These are phyloP conservation scores for Tylochromis polylepis DNA, from an alignment of 2,113 vertebrate genomes.

Conservation along the genomic window DNA sequence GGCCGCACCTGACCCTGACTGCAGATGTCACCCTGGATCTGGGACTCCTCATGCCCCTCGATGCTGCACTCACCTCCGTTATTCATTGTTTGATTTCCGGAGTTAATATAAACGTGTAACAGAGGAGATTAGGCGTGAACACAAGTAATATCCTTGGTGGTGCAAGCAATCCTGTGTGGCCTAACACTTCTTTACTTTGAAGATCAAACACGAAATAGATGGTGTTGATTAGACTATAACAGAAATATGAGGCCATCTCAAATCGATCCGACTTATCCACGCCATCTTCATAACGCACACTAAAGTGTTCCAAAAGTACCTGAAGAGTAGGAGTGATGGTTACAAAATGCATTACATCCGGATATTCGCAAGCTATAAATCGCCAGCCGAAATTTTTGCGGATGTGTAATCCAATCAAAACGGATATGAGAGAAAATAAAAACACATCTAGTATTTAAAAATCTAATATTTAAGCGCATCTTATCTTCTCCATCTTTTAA, in stretches of 20 bases:
- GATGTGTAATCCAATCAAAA: not conserved
- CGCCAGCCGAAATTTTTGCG: not conserved
- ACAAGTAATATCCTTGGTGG: not conserved
- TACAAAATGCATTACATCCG: not conserved
- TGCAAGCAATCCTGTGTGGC: not conserved
- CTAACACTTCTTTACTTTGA: not conserved
- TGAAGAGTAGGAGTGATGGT: not conserved
- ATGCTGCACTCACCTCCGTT: constrained; percentile 13
- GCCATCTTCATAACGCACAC: not conserved
- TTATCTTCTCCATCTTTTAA: not conserved
- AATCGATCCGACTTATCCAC: not conserved
- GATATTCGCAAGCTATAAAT: not conserved
- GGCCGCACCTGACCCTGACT: constrained; percentile 30
- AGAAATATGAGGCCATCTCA: not conserved
- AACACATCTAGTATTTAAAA: not conserved
- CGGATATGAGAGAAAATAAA: not conserved
- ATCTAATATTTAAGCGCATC: not conserved
- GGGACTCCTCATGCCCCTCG: constrained; percentile 21
- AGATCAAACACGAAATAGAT: not conserved
- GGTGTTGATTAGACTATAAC: not conserved
- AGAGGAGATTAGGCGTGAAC: constrained; percentile 16
- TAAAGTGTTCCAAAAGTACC: not conserved
- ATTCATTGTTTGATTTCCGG: not conserved
- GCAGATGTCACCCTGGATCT: constrained; percentile 5
- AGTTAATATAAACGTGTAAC: not conserved